Evolutionary conservation across 2,888 invertebrate genomes (phyloP).

Genomic region (Buathra laborator): DNA sequence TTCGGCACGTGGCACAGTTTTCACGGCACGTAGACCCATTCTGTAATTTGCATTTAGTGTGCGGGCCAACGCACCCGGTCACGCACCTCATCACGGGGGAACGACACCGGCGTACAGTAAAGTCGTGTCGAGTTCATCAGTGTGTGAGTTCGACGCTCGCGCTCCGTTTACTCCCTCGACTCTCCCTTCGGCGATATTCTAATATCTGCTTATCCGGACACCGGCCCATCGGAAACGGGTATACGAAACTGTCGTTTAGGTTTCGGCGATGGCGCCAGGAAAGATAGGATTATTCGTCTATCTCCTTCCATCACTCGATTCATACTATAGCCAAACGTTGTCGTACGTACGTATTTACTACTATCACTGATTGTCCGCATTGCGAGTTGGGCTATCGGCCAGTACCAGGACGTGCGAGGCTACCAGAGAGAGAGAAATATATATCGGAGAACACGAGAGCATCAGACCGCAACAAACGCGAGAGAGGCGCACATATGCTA

Average conservation of each 20-base stretch:
- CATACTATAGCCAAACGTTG: not conserved
- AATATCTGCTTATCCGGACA: constrained; percentile 29
- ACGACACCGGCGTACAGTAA: constrained; percentile 23
- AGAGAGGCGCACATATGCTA: not conserved
- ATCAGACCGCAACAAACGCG: constrained; percentile 47
- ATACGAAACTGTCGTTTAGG: not conserved
- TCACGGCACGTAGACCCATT: constrained; percentile 73
- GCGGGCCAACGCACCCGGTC: constrained; percentile 73
- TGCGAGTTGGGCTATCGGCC: constrained; percentile 63
- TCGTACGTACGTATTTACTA: constrained; percentile 25
- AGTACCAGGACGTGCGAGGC: constrained; percentile 78
- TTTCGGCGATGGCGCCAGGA: constrained; percentile 43
- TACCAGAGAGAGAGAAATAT: constrained; percentile 39
- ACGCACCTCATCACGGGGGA: constrained; percentile 68
- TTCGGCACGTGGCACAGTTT: constrained; percentile 77
- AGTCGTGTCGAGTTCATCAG: constrained; percentile 26
- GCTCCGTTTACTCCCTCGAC: constrained; percentile 21
- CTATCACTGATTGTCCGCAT: constrained; percentile 63
- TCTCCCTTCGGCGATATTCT: constrained; percentile 51
- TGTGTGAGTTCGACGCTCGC: constrained; percentile 17
- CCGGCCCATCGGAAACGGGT: not conserved
- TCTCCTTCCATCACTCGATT: constrained; percentile 1
- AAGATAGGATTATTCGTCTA: constrained; percentile 30
- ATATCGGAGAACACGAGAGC: constrained; percentile 14
- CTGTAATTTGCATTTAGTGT: constrained; percentile 77